Percentiles rank a stretch among this genome's conserved stretches.
Conservation (phyloP, 1,140 invertebrate genomes). For the Arion vulgaris region DNA sequence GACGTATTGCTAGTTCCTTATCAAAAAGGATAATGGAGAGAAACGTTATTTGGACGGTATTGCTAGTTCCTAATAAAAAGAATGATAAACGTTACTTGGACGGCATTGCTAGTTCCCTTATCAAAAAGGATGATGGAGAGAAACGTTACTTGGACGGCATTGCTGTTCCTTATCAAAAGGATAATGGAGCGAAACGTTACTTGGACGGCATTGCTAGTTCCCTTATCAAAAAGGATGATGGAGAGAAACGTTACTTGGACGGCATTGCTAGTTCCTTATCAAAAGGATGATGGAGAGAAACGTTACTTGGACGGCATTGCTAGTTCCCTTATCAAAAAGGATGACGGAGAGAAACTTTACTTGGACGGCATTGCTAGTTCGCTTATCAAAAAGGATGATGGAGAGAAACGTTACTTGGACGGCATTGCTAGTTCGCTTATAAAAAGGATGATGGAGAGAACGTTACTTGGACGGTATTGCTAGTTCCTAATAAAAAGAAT, state of each 20-base stretch:
- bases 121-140: neutral
- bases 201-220: slow-evolving; percentile 4
- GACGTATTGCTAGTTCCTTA: slow-evolving; percentile 6
- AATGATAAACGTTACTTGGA: slow-evolving; percentile 1
- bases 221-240: neutral
- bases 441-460: neutral
- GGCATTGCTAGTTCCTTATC: neutral
- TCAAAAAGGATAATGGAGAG: neutral
- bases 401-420: neutral
- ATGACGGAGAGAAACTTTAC: neutral
- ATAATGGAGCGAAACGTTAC: neutral
- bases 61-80: neutral
- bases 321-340: neutral
- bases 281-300: neutral
- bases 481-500: neutral
- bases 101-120: slow-evolving; percentile 4
- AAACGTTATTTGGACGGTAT: slow-evolving; percentile 8
- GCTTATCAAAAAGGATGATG: neutral
- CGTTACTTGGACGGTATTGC: slow-evolving; percentile 3
- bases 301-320: slow-evolving; percentile 3
- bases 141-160: slow-evolving; percentile 10
- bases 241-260: neutral
- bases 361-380: slow-evolving; percentile 7
- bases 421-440: neutral
- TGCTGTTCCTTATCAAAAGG: neutral